Percentiles rank a stretch among this genome's conserved stretches.
phyloP scores from a whole-genome alignment of 2,113 vertebrate genomes.

The Garra rufa region DNA sequence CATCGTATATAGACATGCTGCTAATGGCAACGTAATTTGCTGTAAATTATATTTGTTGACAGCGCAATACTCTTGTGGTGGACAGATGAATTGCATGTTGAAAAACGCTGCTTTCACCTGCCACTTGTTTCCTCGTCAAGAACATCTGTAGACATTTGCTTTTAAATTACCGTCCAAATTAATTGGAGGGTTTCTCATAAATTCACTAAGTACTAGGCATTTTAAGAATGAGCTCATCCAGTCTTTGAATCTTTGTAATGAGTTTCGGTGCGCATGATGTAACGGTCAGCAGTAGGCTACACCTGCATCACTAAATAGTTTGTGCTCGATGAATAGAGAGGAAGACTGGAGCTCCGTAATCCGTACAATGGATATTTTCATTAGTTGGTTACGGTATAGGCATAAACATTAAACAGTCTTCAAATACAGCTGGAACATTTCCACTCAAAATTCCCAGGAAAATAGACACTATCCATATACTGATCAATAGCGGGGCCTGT shows the following conservation, averaged over 20 bases:
- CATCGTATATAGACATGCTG: background rate
- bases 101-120: constrained; percentile 1
- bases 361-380: background rate
- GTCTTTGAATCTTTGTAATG: background rate
- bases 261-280: background rate
- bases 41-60: background rate
- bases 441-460: background rate
- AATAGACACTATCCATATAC: background rate
- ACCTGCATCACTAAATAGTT: background rate
- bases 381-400: background rate
- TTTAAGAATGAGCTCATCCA: background rate
- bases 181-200: background rate
- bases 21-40: background rate
- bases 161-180: background rate
- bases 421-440: background rate
- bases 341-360: too few relatives aligned
- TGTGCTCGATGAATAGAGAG: background rate
- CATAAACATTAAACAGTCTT: background rate
- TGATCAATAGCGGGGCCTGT: background rate
- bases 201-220: background rate
- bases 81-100: background rate
- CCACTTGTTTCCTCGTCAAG: background rate
- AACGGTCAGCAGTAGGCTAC: background rate
- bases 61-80: background rate
- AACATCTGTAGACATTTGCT: constrained; percentile 1